Evolutionary conservation across 2,888 invertebrate genomes (phyloP).

Genomic region (Mechanitis mazaeus): DNA sequence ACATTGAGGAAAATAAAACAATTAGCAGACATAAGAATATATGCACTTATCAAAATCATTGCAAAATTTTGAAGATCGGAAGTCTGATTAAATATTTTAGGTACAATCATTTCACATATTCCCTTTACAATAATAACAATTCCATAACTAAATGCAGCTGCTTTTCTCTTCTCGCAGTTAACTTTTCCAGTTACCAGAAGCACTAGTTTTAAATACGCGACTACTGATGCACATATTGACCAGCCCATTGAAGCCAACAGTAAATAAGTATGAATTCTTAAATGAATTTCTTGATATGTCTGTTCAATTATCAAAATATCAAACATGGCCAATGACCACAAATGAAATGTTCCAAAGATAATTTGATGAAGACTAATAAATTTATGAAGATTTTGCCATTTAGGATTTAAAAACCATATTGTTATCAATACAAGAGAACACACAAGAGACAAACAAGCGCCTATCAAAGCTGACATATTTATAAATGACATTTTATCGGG

Average conservation of each 20-base stretch:
- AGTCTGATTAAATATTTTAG: slow-evolving; percentile 3
- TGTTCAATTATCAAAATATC: not conserved
- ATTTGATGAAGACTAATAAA: slow-evolving; percentile 29
- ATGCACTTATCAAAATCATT: slow-evolving; percentile 10
- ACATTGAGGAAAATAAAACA: slow-evolving; percentile 21
- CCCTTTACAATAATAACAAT: slow-evolving; percentile 13
- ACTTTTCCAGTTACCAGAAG: slow-evolving; percentile 24
- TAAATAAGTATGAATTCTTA: slow-evolving; percentile 15
- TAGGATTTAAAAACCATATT: slow-evolving; percentile 28
- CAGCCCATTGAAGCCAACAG: slow-evolving; percentile 20
- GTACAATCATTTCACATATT: slow-evolving; percentile 16
- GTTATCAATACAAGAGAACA: slow-evolving; percentile 21
- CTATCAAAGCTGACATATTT: not conserved
- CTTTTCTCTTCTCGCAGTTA: slow-evolving; percentile 21
- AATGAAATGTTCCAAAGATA: slow-evolving; percentile 22
- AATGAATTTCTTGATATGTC: not conserved
- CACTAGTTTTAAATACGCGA: slow-evolving; percentile 27
- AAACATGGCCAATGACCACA: slow-evolving; percentile 10
- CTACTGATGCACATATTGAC: slow-evolving; percentile 25
- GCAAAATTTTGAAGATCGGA: not conserved
- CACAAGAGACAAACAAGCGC: slow-evolving; percentile 13
- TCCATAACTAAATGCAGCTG: slow-evolving; percentile 16
- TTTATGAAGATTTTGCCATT: slow-evolving; percentile 29
- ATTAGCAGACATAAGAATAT: slow-evolving; percentile 19
- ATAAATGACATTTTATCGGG: too few species aligned